These are phyloP conservation scores for Etheostoma spectabile DNA, from an alignment of 2,113 vertebrate genomes.

Conservation along the genomic window DNA sequence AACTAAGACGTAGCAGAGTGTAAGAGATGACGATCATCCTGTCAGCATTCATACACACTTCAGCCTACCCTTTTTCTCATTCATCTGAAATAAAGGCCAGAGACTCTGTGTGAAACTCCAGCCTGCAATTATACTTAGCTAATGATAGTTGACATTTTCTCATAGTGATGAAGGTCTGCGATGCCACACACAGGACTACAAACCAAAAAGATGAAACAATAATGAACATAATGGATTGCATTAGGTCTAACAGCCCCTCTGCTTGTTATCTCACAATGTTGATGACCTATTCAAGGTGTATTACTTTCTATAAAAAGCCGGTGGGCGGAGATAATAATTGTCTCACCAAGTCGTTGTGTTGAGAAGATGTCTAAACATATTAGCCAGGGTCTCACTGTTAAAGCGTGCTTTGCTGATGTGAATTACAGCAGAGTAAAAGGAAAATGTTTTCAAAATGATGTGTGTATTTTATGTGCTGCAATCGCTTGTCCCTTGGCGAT, in stretches of 20 bases:
- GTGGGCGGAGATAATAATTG: constrained; percentile 48
- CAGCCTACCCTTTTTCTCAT: constrained; percentile 35
- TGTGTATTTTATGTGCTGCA: constrained; percentile 11
- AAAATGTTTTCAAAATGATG: constrained; percentile 41
- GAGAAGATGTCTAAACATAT: constrained; percentile 51
- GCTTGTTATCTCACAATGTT: constrained; percentile 28
- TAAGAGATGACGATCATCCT: constrained; percentile 53
- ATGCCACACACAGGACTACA: constrained; percentile 23
- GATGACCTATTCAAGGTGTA: constrained; percentile 78
- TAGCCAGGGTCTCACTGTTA: constrained; percentile 28
- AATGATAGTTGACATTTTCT: constrained; percentile 70
- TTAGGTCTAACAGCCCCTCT: constrained; percentile 51
- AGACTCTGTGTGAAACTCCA: constrained; percentile 28
- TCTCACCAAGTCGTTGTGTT: constrained; percentile 27
- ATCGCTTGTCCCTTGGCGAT: constrained; percentile 20
- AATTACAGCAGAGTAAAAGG: constrained; percentile 40
- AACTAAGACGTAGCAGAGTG: constrained; percentile 30
- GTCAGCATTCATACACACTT: constrained; percentile 30
- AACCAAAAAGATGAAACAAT: constrained; percentile 25
- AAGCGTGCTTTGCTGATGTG: constrained; percentile 48
- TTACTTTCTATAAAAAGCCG: constrained; percentile 71
- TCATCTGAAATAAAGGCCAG: constrained; percentile 46
- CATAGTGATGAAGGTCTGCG: constrained; percentile 60
- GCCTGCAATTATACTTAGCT: constrained; percentile 30
- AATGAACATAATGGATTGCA: constrained; percentile 55